phyloP scores from a whole-genome alignment of 2,888 invertebrate genomes.

The Neoscelio sp. region DNA sequence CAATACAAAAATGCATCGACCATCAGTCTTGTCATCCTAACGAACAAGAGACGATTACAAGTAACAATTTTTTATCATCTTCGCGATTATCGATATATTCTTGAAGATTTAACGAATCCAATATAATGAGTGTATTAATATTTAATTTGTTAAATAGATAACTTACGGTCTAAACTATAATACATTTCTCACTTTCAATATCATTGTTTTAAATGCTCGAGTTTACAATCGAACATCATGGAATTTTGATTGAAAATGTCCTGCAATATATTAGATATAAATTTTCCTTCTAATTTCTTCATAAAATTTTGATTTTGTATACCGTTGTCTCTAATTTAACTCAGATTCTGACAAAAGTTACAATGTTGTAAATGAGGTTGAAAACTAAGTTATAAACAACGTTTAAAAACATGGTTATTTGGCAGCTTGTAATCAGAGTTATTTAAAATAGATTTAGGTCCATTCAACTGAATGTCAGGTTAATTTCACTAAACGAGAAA shows the following conservation, averaged over 20 bases:
- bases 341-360: no score
- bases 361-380: no score
- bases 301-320: not conserved
- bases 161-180: slow-evolving; percentile 18
- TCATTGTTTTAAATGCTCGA: slow-evolving; percentile 21
- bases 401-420: no score
- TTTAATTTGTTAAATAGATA: slow-evolving; percentile 9
- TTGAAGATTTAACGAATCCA: slow-evolving; percentile 22
- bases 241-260: slow-evolving; percentile 30
- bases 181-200: slow-evolving; percentile 24
- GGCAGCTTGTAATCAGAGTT: no score
- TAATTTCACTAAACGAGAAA: no score
- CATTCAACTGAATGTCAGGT: no score
- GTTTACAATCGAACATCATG: slow-evolving; percentile 22
- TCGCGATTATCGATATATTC: slow-evolving; percentile 13
- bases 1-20: slow-evolving; percentile 22
- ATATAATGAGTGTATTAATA: not conserved
- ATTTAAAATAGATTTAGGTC: no score
- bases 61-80: slow-evolving; percentile 7
- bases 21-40: slow-evolving; percentile 38
- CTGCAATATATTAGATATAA: slow-evolving; percentile 7
- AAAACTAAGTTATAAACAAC: no score
- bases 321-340: slow-evolving; percentile 1
- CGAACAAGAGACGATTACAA: slow-evolving; percentile 18
- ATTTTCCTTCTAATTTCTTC: not conserved